Conservation (phyloP, 2,113 vertebrate species). For the Trinectes maculatus region DNA sequence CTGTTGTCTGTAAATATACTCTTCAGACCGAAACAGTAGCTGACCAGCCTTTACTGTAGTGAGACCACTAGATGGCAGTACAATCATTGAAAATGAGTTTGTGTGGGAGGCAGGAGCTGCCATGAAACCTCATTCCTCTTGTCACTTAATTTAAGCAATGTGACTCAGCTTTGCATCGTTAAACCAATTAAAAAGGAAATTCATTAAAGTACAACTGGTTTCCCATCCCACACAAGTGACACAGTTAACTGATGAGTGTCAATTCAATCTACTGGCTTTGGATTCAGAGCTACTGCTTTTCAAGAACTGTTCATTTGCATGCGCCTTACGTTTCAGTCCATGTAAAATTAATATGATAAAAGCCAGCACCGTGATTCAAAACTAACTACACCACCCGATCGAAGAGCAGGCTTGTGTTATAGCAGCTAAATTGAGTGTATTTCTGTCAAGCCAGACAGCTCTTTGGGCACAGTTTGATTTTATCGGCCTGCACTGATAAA, state of each 20-base stretch:
- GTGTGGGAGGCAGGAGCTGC: neutral
- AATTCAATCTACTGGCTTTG: neutral
- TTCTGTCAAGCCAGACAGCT: neutral
- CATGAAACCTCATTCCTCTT: conserved; percentile 21
- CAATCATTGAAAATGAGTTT: conserved; percentile 31
- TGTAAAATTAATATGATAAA: conserved; percentile 21
- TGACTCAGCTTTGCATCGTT: conserved; percentile 15
- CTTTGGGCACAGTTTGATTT: conserved; percentile 25
- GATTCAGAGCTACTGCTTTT: conserved; percentile 1
- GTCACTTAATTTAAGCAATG: conserved; percentile 28
- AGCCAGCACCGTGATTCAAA: conserved; percentile 10
- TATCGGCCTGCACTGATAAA: conserved; percentile 19
- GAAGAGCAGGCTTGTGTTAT: neutral
- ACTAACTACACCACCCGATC: neutral
- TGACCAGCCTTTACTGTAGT: neutral
- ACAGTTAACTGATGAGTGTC: neutral
- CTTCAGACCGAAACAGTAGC: too few relatives aligned
- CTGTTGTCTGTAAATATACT: neutral
- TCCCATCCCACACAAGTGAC: conserved; percentile 6
- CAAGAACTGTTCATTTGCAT: conserved; percentile 24
- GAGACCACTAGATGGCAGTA: conserved; percentile 72
- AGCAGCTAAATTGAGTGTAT: neutral
- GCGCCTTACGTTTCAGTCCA: conserved; percentile 6
- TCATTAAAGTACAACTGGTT: conserved; percentile 19
- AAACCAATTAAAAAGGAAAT: neutral